Evolutionary conservation across 2,888 invertebrate species (phyloP).

Genomic region (Luffia ferchaultella): DNA sequence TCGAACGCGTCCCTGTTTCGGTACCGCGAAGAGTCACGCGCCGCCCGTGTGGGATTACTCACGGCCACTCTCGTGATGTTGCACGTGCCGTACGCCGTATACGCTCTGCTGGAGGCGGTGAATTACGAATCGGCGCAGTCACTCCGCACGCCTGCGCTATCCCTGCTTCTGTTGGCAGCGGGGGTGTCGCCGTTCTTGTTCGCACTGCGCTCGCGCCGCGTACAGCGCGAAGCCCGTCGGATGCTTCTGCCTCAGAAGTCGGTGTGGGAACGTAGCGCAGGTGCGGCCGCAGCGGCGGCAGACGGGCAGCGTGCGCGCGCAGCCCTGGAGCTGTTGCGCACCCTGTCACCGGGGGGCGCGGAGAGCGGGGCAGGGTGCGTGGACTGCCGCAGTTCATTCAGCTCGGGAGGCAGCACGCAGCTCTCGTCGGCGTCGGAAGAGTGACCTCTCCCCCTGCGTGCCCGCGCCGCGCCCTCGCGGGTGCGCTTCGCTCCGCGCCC

Average conservation of each 20-base stretch:
- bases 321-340: slow-evolving; percentile 45
- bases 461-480: slow-evolving; percentile 25
- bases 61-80: slow-evolving; percentile 78
- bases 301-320: slow-evolving; percentile 58
- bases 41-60: slow-evolving; percentile 76
- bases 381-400: slow-evolving; percentile 69
- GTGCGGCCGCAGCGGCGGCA: slow-evolving; percentile 61
- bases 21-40: slow-evolving; percentile 88
- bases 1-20: slow-evolving; percentile 86
- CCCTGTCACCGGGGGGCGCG: slow-evolving; percentile 49
- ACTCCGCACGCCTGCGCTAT: slow-evolving; percentile 54
- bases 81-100: slow-evolving; percentile 71
- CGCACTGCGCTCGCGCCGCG: slow-evolving; percentile 76
- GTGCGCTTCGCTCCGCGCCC: slow-evolving; percentile 50
- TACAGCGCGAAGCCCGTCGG: slow-evolving; percentile 56
- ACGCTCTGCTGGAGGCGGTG: slow-evolving; percentile 33
- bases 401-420: slow-evolving; percentile 70
- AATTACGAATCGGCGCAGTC: slow-evolving; percentile 55
- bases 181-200: slow-evolving; percentile 80
- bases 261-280: slow-evolving; percentile 61
- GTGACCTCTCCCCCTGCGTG: slow-evolving; percentile 34
- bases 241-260: slow-evolving; percentile 41
- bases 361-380: slow-evolving; percentile 53
- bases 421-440: slow-evolving; percentile 70
- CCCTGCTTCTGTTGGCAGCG: slow-evolving; percentile 67